A percentile compares a stretch with the other conserved stretches of the same genome.
These are phyloP conservation scores for Pseudachorutes palmiensis DNA, from an alignment of 1,140 invertebrate genomes.

Conservation along the genomic window DNA sequence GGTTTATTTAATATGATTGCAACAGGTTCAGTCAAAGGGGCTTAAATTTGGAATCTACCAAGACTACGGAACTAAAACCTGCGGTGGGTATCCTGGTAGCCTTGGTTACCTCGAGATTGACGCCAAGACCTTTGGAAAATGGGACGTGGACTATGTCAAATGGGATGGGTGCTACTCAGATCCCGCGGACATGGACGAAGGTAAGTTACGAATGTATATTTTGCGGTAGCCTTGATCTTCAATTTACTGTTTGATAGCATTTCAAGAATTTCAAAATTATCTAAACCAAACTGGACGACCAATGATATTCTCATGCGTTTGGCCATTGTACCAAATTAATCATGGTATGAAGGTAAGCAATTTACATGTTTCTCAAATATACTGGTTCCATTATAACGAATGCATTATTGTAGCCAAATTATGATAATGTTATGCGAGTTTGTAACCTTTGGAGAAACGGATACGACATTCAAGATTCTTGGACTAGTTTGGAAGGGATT, in stretches of 20 bases:
- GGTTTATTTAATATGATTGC: too few species aligned
- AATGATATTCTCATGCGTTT: conserved; percentile 96
- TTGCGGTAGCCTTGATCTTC: too few species aligned
- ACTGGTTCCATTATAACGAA: too few species aligned
- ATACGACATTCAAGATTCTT: conserved; percentile 91
- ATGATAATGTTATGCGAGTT: conserved; percentile 68
- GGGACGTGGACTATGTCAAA: conserved; percentile 95
- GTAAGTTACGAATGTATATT: too few species aligned
- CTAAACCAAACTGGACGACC: conserved; percentile 77
- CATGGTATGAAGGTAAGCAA: conserved; percentile 65
- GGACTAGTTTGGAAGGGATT: conserved; percentile 80
- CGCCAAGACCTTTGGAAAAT: conserved; percentile 86
- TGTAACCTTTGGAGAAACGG: conserved; percentile 97
- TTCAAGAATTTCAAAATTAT: conserved; percentile 78
- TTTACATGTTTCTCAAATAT: too few species aligned
- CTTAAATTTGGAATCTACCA: conserved; percentile 96
- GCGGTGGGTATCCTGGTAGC: conserved; percentile 88
- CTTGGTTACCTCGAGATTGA: conserved; percentile 75
- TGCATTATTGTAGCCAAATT: conserved; percentile 89
- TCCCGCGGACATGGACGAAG: conserved; percentile 69
- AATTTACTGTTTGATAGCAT: too few species aligned
- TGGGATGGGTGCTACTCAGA: conserved; percentile 89
- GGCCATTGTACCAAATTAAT: conserved; percentile 92
- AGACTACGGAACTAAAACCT: conserved; percentile 91
- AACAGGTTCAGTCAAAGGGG: conserved; percentile 85